Evolutionary conservation across 2,113 vertebrate species (phyloP).

Genomic region (Eulemur macaco): DNA sequence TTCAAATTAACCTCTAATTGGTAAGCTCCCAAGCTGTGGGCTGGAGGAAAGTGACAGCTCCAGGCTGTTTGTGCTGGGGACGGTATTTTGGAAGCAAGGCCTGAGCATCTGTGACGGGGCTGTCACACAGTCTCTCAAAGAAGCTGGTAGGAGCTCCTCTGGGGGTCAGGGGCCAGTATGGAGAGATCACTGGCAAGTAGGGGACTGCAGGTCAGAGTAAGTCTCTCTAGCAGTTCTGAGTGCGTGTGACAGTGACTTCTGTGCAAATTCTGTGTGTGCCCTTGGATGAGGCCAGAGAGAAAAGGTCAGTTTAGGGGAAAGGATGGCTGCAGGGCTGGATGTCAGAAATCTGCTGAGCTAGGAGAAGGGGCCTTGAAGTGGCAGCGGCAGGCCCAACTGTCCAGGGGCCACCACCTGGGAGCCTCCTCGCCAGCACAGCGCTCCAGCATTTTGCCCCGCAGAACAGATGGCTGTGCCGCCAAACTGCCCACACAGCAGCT

Average conservation of each 20-base stretch:
- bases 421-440: accelerated
- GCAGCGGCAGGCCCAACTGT: not conserved
- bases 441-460: accelerated
- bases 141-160: not conserved
- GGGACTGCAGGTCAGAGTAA: not conserved
- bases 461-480: not conserved
- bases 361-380: not conserved
- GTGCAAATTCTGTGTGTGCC: not conserved
- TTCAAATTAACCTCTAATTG: not conserved
- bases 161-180: no score
- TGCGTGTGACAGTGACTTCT: not conserved
- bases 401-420: not conserved
- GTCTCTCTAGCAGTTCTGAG: not conserved
- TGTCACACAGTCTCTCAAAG: not conserved
- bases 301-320: not conserved
- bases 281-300: not conserved
- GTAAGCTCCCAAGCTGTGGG: not conserved
- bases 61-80: not conserved
- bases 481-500: not conserved
- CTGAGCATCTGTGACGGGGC: not conserved
- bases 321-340: not conserved
- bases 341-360: not conserved
- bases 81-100: not conserved
- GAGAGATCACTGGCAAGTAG: not conserved
- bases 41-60: not conserved